A percentile compares a stretch with the other conserved stretches of the same genome.
phyloP scores from a whole-genome alignment of 37 sponge, comb jelly and placozoan genomes.

The Chondrilla cf. caribensis region DNA sequence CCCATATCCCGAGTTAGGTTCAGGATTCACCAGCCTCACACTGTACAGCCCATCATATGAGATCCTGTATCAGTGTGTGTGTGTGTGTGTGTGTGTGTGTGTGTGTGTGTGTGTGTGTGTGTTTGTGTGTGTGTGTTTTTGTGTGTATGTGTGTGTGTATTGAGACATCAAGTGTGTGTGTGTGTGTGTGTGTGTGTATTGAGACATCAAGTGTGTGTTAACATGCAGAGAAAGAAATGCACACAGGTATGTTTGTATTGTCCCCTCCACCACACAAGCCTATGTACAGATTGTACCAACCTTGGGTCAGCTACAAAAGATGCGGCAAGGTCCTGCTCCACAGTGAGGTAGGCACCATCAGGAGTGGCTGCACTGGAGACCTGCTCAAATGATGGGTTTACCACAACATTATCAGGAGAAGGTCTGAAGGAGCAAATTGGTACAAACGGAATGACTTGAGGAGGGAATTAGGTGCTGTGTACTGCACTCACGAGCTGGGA shows the following conservation, averaged over 20 bases:
- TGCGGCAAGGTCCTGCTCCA: neutral
- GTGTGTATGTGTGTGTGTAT: too few relatives aligned
- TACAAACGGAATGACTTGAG: too few relatives aligned
- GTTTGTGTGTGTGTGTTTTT: too few relatives aligned
- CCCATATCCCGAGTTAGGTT: neutral
- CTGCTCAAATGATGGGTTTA: slow-evolving; percentile 33
- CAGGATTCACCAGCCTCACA: slow-evolving; percentile 8
- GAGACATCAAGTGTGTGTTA: too few relatives aligned
- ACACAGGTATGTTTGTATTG: too few relatives aligned
- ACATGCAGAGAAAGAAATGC: too few relatives aligned
- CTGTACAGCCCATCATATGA: slow-evolving; percentile 35
- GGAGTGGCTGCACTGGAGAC: slow-evolving; percentile 18
- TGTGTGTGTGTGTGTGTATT: too few relatives aligned
- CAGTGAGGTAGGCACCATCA: slow-evolving; percentile 29
- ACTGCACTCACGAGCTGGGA: neutral
- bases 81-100: neutral
- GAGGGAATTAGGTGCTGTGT: too few relatives aligned
- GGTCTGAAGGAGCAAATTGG: neutral
- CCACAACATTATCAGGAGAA: neutral
- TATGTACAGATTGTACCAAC: too few relatives aligned
- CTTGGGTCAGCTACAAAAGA: slow-evolving; percentile 29
- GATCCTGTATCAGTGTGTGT: neutral
- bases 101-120: neutral
- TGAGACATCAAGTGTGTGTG: too few relatives aligned
- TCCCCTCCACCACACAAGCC: too few relatives aligned